Conservation (phyloP, 2,888 invertebrate genomes). For the Mimumesa dahlbomi region DNA sequence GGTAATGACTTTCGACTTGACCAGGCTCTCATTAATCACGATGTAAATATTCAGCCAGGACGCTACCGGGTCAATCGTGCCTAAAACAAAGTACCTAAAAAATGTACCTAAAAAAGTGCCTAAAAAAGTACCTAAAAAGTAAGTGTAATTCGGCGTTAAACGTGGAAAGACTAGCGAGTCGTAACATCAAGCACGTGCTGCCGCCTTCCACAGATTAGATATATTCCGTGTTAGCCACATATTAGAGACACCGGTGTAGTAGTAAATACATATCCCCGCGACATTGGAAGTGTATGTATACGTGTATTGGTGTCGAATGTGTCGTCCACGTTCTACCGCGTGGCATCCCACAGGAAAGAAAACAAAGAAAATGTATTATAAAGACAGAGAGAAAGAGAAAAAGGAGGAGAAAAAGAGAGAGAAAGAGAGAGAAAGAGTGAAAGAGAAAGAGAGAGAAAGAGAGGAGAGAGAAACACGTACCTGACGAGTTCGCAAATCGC, state of each 20-base stretch:
- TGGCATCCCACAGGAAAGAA: conserved; percentile 23
- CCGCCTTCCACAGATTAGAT: conserved; percentile 57
- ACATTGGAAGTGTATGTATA: conserved; percentile 32
- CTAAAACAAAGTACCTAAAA: conserved; percentile 46
- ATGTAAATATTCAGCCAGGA: conserved; percentile 30
- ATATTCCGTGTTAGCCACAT: conserved; percentile 65
- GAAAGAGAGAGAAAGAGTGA: conserved; percentile 15
- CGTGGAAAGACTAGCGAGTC: conserved; percentile 38
- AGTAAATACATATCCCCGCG: conserved; percentile 28
- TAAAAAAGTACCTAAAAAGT: conserved; percentile 50
- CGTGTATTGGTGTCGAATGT: conserved; percentile 34
- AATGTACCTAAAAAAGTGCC: conserved; percentile 34
- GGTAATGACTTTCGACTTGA: conserved; percentile 60
- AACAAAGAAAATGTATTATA: conserved; percentile 29
- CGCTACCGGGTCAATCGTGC: conserved; percentile 34
- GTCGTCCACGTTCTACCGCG: conserved; percentile 26
- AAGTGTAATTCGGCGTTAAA: conserved; percentile 61
- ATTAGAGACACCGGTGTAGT: conserved; percentile 41
- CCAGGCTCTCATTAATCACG: conserved; percentile 44
- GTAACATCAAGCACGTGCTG: conserved; percentile 11
- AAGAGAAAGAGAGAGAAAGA: conserved; percentile 9
- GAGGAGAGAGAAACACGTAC: conserved; percentile 1
- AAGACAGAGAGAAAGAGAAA: conserved; percentile 24
- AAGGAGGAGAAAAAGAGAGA: conserved; percentile 3
- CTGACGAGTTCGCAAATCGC: not conserved